These are phyloP conservation scores for Glossosoma conforme DNA, from an alignment of 1,140 invertebrate species.

Conservation along the genomic window DNA sequence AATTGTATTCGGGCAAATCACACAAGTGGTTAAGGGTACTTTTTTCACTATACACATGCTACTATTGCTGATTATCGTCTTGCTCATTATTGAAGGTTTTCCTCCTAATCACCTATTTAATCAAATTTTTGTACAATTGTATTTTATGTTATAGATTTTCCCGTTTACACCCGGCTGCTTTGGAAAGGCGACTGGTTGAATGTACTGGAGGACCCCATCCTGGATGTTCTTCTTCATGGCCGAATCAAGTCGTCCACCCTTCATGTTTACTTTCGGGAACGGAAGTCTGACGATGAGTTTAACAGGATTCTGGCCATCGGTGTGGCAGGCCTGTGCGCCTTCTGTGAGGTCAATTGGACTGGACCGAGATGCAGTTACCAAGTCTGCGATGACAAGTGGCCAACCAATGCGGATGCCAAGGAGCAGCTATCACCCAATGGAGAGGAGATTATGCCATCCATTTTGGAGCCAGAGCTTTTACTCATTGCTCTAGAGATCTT, in stretches of 20 bases:
- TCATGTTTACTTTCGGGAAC: constrained; percentile 33
- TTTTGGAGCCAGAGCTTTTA: constrained; percentile 59
- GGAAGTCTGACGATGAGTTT: constrained; percentile 24
- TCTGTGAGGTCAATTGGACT: constrained; percentile 78
- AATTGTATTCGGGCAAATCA: no score
- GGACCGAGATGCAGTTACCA: constrained; percentile 62
- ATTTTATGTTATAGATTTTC: constrained; percentile 16
- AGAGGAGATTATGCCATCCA: constrained; percentile 61
- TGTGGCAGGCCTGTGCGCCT: constrained; percentile 60
- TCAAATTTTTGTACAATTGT: no score
- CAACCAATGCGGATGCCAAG: constrained; percentile 40
- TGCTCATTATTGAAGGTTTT: no score
- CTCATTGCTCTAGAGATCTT: constrained; percentile 64
- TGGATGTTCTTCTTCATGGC: constrained; percentile 35
- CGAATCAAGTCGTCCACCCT: constrained; percentile 31
- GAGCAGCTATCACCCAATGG: constrained; percentile 51
- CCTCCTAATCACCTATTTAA: no score
- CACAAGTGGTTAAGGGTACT: no score
- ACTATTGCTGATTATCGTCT: no score
- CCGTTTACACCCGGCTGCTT: constrained; percentile 33
- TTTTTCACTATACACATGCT: no score
- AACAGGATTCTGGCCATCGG: constrained; percentile 44
- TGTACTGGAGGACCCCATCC: constrained; percentile 31
- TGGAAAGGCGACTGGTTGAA: constrained; percentile 37
- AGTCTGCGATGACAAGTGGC: constrained; percentile 38